Evolutionary conservation across 2,888 invertebrate species (phyloP).

Genomic region (Trissoscelio sp.): DNA sequence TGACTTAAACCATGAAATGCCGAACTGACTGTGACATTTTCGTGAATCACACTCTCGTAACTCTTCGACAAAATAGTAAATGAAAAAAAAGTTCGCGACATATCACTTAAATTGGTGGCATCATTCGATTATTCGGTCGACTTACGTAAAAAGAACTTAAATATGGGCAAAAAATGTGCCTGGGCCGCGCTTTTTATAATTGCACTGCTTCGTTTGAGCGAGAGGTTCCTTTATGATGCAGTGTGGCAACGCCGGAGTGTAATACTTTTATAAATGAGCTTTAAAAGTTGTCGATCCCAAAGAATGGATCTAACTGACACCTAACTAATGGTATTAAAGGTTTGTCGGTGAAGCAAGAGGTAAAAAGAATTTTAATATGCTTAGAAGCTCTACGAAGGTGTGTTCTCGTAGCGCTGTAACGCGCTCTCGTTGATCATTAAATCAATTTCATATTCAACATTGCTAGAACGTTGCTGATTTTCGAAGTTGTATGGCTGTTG

Average conservation of each 20-base stretch:
- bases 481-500: constrained; percentile 28
- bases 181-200: constrained; percentile 27
- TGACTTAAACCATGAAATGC: constrained; percentile 15
- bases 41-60: constrained; percentile 1
- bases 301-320: constrained; percentile 47
- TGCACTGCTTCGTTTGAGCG: constrained; percentile 15
- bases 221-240: constrained; percentile 33
- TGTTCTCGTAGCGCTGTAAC: constrained; percentile 64
- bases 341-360: constrained; percentile 68
- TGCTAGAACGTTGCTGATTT: constrained; percentile 27
- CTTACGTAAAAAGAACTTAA: constrained; percentile 12
- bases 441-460: constrained; percentile 39
- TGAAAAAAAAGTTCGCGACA: not conserved
- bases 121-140: constrained; percentile 8
- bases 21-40: constrained; percentile 2
- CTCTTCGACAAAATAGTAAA: not conserved
- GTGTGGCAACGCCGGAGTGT: constrained; percentile 47
- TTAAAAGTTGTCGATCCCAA: constrained; percentile 67
- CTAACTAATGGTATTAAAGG: constrained; percentile 58
- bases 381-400: constrained; percentile 79
- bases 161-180: constrained; percentile 27
- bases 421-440: constrained; percentile 47
- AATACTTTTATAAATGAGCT: constrained; percentile 65
- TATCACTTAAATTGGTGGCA: not conserved
- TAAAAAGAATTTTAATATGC: constrained; percentile 78